These are phyloP conservation scores for Boleophthalmus pectinirostris DNA, from an alignment of 2,113 vertebrate species.

Conservation along the genomic window DNA sequence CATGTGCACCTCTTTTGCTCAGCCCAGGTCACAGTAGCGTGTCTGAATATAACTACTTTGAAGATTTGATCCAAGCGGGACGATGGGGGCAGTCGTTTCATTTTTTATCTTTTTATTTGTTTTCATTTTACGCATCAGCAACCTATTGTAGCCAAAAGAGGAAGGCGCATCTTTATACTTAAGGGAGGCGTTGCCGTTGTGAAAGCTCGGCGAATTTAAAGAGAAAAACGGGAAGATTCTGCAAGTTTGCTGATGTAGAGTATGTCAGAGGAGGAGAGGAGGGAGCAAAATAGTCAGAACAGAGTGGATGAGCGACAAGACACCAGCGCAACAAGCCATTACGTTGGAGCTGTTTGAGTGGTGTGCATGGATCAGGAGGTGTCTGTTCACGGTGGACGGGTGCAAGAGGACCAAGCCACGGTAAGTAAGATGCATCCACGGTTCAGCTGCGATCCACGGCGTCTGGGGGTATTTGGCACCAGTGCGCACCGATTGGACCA, in stretches of 20 bases:
- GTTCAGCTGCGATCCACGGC: conserved; percentile 44
- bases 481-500: conserved; percentile 51
- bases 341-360: conserved; percentile 31
- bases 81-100: conserved; percentile 30
- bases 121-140: conserved; percentile 71
- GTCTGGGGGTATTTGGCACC: conserved; percentile 49
- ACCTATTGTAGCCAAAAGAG: conserved; percentile 48
- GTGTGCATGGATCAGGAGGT: conserved; percentile 54
- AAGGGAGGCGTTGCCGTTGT: conserved; percentile 29
- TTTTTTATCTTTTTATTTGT: conserved; percentile 7
- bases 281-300: conserved; percentile 17
- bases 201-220: conserved; percentile 14
- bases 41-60: conserved; percentile 17
- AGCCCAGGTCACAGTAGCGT: conserved; percentile 40
- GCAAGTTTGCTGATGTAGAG: conserved; percentile 65
- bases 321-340: conserved; percentile 63
- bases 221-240: conserved; percentile 42
- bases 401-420: conserved; percentile 38
- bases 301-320: conserved; percentile 54
- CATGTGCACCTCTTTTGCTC: conserved; percentile 55
- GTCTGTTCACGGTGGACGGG: conserved; percentile 44
- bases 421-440: conserved; percentile 32
- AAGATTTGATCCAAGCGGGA: conserved; percentile 34
- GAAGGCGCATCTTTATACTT: conserved; percentile 35
- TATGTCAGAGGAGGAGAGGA: conserved; percentile 12